Base-by-base conservation (phyloP, 2,888 invertebrate genomes). In the Barypeithes pellucidus region DNA sequence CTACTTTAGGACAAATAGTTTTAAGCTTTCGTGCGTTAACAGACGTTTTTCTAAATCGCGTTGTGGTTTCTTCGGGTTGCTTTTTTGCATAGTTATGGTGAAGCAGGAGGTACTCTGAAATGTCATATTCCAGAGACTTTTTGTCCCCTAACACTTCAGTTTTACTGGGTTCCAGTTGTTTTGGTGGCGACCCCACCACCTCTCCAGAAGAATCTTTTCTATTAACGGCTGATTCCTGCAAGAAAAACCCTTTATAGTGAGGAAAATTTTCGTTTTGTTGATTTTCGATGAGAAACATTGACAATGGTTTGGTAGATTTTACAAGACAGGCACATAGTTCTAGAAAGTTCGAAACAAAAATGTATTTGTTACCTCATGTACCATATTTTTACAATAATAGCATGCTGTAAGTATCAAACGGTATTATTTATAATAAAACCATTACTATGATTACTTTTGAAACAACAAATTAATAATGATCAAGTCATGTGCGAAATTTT, bases 151-250 rank as follows among this genome's bases (percentile, higher is more conserved):
- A 62, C 65, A 57, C 29, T 66, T 73, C 47, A 63, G 45, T 65
- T 91, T 89, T 83, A 93, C 88, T 79, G 95, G 95, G 85, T 94
- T 95, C 95, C 95, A 95, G 81, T 88, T 92, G 86, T 90, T 93
- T 87, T 95, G 95, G 83, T 94, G 93, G 63, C 92, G 92, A 76
- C 95, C 94, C 95, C 95, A 95, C 95, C 95, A 95, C 81, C 92
- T 92, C 83, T 91, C 88, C 85, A 90, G 88, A 80, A 85, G 89
- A 69, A 88, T 87, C 79, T 88, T 88, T 81, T 86, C 88, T 79
- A 89, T 85, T 82, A 84, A 81, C 78, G 80, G 81, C 78, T 80
- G 84, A 81, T 84, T 88, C 87, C 86, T 87, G 79, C 33, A 82
- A 76, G 69, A 73, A 77, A 75, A 63, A 9, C 12, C 1, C 24